Evolutionary conservation across 1,140 invertebrate species (phyloP).

Genomic region (Panagrolaimus sp.): DNA sequence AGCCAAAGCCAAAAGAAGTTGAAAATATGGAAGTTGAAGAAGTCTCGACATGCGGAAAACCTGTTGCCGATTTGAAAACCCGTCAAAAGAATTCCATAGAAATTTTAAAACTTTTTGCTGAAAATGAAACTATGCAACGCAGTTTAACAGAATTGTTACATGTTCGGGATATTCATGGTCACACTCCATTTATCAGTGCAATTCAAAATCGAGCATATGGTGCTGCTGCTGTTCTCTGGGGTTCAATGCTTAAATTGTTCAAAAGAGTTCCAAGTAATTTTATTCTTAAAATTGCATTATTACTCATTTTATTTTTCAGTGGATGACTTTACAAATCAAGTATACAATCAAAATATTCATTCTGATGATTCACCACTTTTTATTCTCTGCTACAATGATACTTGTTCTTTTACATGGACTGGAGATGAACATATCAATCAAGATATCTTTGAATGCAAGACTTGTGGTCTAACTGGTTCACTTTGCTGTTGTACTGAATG

Average conservation of each 20-base stretch:
- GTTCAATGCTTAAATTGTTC: conserved; percentile 59
- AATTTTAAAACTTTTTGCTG: conserved; percentile 77
- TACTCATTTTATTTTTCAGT: neutral
- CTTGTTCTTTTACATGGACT: conserved; percentile 98
- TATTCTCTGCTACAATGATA: conserved; percentile 95
- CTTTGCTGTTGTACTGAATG: conserved; percentile 99
- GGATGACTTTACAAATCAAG: neutral
- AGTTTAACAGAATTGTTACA: conserved; percentile 69
- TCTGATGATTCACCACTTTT: conserved; percentile 85
- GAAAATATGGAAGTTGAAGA: conserved; percentile 13
- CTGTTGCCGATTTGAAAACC: conserved; percentile 70
- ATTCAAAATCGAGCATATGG: conserved; percentile 79
- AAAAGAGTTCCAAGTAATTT: no score
- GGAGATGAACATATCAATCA: conserved; percentile 93
- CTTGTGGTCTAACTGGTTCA: conserved; percentile 91
- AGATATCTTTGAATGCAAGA: conserved; percentile 98
- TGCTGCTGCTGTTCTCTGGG: conserved; percentile 79
- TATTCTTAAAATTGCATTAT: no score
- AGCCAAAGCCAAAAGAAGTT: conserved; percentile 5
- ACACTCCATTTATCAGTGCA: conserved; percentile 93
- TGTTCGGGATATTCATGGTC: conserved; percentile 77
- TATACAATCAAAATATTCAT: conserved; percentile 63
- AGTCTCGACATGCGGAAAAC: conserved; percentile 42
- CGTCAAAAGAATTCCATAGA: conserved; percentile 76
- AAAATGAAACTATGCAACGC: conserved; percentile 74